These are phyloP conservation scores for Liodrosophila aerea DNA, from an alignment of 2,888 invertebrate species.

Conservation along the genomic window DNA sequence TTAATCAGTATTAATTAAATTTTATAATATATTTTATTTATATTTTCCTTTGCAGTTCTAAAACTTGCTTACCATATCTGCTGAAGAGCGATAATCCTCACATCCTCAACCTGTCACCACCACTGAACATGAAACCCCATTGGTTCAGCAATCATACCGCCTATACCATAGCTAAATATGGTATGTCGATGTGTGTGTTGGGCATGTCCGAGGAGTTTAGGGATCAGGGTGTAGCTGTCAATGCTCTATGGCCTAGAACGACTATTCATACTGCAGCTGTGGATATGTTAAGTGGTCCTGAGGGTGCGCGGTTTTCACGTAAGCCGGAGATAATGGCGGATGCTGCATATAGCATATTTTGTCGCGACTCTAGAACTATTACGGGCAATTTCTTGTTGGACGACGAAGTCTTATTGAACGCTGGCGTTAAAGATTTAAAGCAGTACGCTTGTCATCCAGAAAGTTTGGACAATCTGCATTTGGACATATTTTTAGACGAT, in stretches of 20 bases:
- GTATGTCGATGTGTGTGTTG: conserved; percentile 99
- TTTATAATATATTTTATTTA: not conserved
- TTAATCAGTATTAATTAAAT: not conserved
- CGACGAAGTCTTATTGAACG: conserved; percentile 90
- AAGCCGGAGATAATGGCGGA: conserved; percentile 82
- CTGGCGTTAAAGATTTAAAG: conserved; percentile 91
- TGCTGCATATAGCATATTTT: conserved; percentile 78
- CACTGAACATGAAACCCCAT: conserved; percentile 91
- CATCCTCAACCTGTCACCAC: conserved; percentile 97
- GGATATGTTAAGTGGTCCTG: conserved; percentile 89
- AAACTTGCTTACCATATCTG: conserved; percentile 93
- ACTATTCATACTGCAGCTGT: conserved; percentile 96
- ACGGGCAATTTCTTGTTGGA: conserved; percentile 97
- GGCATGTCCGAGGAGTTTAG: conserved; percentile 98
- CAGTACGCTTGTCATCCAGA: conserved; percentile 92
- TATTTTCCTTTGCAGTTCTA: conserved; percentile 86
- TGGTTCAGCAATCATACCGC: conserved; percentile 96
- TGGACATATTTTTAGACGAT: conserved; percentile 92
- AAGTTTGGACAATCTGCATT: conserved; percentile 86
- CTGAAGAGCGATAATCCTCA: conserved; percentile 94
- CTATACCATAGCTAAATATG: conserved; percentile 99
- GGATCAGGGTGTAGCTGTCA: conserved; percentile 92
- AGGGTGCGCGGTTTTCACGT: conserved; percentile 64
- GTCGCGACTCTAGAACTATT: conserved; percentile 88
- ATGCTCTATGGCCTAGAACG: conserved; percentile 97